Percentiles rank a stretch among this genome's conserved stretches.
These are phyloP conservation scores for Cantharis rufa DNA, from an alignment of 2,888 invertebrate genomes.

Conservation along the genomic window DNA sequence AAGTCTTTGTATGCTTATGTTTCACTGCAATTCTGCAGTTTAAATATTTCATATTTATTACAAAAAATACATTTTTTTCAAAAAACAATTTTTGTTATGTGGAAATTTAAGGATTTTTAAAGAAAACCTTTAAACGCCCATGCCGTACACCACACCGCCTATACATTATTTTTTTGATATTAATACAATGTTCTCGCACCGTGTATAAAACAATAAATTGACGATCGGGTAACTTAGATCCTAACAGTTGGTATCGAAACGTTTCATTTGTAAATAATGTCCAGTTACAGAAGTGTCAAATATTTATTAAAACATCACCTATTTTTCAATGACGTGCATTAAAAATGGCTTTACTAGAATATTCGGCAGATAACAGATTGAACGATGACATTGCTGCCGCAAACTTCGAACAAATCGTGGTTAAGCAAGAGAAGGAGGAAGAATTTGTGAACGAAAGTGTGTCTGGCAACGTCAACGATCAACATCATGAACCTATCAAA, in stretches of 20 bases:
- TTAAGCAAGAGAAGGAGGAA: background rate
- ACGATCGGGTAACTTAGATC: background rate
- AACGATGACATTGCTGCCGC: background rate
- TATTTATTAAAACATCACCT: background rate
- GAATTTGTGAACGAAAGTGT: background rate
- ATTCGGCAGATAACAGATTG: background rate
- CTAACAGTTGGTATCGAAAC: background rate
- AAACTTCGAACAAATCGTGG: background rate
- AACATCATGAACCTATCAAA: background rate
- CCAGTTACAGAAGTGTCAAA: background rate
- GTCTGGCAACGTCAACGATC: background rate
- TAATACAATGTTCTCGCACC: background rate
- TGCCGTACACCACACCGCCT: too few species aligned
- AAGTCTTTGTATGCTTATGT: too few species aligned
- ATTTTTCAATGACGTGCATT: background rate
- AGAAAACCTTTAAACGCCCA: too few species aligned
- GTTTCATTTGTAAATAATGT: background rate
- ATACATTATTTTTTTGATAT: too few species aligned
- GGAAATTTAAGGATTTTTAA: too few species aligned
- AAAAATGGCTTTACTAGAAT: conserved; percentile 6
- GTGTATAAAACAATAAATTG: background rate
- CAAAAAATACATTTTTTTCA: too few species aligned
- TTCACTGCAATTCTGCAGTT: too few species aligned
- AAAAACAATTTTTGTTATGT: too few species aligned
- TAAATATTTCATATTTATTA: too few species aligned